These are phyloP conservation scores for Protonemura montana DNA, from an alignment of 2,888 invertebrate genomes.

Conservation along the genomic window DNA sequence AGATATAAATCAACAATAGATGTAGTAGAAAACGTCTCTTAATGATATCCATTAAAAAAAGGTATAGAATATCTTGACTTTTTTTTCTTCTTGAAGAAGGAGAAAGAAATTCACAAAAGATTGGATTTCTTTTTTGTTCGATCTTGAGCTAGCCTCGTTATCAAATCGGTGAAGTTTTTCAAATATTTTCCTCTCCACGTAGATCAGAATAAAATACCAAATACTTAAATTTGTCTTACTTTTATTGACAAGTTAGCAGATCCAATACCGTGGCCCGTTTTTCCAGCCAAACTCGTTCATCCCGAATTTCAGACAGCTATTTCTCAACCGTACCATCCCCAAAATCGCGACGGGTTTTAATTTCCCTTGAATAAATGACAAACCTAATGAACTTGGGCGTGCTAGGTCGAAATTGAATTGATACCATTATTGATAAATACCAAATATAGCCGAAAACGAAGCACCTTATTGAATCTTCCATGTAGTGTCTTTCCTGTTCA, in stretches of 20 bases:
- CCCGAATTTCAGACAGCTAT: too few relatives aligned
- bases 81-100: not conserved
- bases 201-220: constrained; percentile 2
- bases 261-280: not conserved
- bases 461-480: too few relatives aligned
- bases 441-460: too few relatives aligned
- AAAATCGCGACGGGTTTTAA: too few relatives aligned
- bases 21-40: constrained; percentile 37
- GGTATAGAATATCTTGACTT: constrained; percentile 8
- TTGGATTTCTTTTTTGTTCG: not conserved
- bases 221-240: not conserved
- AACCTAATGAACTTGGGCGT: too few relatives aligned
- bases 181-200: constrained; percentile 20
- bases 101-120: constrained; percentile 17
- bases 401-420: too few relatives aligned
- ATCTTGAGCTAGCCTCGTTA: constrained; percentile 7
- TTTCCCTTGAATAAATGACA: too few relatives aligned
- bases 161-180: constrained; percentile 32
- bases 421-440: too few relatives aligned
- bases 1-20: constrained; percentile 41
- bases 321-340: too few relatives aligned
- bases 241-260: constrained; percentile 30
- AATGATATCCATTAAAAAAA: constrained; percentile 41
- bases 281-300: too few relatives aligned
- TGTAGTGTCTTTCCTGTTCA: not conserved